Evolutionary conservation across 2,113 vertebrate genomes (phyloP), one percentile per base, ranked within the genome.

Genomic region (Rhegmatorhina hoffmannsi): DNA sequence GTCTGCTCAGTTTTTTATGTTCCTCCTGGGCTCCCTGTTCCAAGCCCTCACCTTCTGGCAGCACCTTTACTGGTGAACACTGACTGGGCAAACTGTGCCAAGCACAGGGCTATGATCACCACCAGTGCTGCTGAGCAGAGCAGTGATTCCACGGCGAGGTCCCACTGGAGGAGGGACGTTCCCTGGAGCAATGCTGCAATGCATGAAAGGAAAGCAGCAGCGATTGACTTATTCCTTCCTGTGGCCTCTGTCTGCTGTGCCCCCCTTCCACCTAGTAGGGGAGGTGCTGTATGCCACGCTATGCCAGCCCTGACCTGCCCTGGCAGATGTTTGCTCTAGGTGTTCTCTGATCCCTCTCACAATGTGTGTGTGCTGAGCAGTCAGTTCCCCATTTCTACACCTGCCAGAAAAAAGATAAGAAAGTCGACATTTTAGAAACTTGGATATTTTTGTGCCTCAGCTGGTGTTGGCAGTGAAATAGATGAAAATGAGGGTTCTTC

Each of bases 141-240:
- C 73, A 31, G 62, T 3, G 3, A 38, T n/a, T 60, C 81, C 6
- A 0, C 38, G 20, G 43, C 0, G 1, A 46, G 47, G 20, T 80
- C 26, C 34, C 0, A 6, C 62, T 0, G 2, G 31, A 73, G 53
- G 21, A 88, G 75, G 24, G 47, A 26, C 15, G 40, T 15, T 58
- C 38, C 43, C 3, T 1, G n/a, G 23, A 60, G 44, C 2, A 2
- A 46, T 5, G 17, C 19, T 0, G 5, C 49, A 60, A 13, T 2
- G 26, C 66, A 4, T 21, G 33, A 31, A 4, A 40, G 34, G 44
- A 36, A n/a, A 55, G 72, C 38, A 17, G 76, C 34, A 17, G 13
- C 43, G 43, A 9, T 10, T 17, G 50, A 43, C 77, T 77, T n/a
- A 24, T 34, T 43, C 36, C 38, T 90, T 63, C 13, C 43, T 3